Evolutionary conservation across 2,797 vertebrate species (phyloP).

Genomic region (Macropus fuliginosus): DNA sequence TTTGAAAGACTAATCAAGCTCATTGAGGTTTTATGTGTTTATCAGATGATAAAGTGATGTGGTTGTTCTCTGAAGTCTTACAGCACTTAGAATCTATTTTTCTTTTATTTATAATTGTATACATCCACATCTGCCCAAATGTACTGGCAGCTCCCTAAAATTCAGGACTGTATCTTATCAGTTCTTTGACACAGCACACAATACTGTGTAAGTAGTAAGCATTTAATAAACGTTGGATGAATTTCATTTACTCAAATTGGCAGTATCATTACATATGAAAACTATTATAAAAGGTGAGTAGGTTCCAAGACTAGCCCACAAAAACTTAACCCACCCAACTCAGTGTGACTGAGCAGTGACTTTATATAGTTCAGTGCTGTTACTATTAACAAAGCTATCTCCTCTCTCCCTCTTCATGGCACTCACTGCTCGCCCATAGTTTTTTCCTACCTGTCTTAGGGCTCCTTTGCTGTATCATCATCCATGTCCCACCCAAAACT

Average conservation of each 20-base stretch:
- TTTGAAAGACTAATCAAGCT: neutral
- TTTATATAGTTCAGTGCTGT: no score
- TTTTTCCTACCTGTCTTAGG: no score
- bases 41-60: neutral
- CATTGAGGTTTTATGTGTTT: neutral
- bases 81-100: neutral
- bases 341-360: neutral
- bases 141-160: neutral
- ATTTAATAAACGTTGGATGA: neutral
- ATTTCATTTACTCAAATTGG: neutral
- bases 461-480: no score
- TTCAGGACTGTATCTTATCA: neutral
- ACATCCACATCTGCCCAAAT: neutral
- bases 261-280: neutral
- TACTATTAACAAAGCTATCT: neutral
- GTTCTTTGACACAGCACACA: neutral
- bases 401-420: no score
- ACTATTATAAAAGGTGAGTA: neutral
- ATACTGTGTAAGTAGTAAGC: neutral
- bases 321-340: neutral
- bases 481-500: no score
- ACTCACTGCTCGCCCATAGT: no score
- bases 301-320: neutral
- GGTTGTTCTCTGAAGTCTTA: neutral
- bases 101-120: neutral